Conservation (phyloP, 2,113 vertebrate species). For the Calidris pygmaea region DNA sequence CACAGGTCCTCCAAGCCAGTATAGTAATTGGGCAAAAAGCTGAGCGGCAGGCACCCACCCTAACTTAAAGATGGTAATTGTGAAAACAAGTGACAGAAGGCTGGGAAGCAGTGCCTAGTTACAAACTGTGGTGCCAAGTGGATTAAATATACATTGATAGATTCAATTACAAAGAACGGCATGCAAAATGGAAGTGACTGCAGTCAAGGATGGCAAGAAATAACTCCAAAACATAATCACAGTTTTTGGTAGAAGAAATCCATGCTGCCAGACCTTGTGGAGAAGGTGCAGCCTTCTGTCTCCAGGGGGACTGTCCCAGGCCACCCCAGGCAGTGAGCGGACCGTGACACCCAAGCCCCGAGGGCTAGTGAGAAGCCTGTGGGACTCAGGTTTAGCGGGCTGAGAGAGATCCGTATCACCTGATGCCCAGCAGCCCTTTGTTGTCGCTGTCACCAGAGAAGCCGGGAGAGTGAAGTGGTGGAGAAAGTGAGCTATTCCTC, state of each 20-base stretch:
- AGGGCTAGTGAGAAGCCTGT: background rate
- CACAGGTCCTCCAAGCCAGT: background rate
- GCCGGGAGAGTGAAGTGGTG: background rate
- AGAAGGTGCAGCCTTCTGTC: background rate
- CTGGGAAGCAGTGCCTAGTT: slow-evolving; percentile 57
- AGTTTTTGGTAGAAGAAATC: background rate
- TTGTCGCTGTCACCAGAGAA: slow-evolving; percentile 46
- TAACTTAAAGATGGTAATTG: slow-evolving; percentile 33
- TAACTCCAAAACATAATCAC: background rate
- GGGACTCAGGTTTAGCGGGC: slow-evolving; percentile 29
- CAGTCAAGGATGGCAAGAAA: slow-evolving; percentile 7
- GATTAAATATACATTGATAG: slow-evolving; percentile 64
- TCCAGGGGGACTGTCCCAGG: background rate
- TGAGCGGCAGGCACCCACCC: background rate
- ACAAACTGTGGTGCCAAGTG: slow-evolving; percentile 31
- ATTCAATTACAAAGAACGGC: slow-evolving; percentile 57
- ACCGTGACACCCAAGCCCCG: slow-evolving; percentile 4
- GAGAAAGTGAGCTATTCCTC: slow-evolving; percentile 9
- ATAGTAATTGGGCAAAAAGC: background rate
- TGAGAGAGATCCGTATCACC: slow-evolving; percentile 34
- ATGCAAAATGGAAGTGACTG: slow-evolving; percentile 36
- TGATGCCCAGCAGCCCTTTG: slow-evolving; percentile 21
- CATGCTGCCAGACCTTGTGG: fast-evolving
- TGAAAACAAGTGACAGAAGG: slow-evolving; percentile 62
- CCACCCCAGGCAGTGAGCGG: background rate